Base-by-base conservation (phyloP, 2,888 invertebrate genomes). In the Xanthia icteritia region DNA sequence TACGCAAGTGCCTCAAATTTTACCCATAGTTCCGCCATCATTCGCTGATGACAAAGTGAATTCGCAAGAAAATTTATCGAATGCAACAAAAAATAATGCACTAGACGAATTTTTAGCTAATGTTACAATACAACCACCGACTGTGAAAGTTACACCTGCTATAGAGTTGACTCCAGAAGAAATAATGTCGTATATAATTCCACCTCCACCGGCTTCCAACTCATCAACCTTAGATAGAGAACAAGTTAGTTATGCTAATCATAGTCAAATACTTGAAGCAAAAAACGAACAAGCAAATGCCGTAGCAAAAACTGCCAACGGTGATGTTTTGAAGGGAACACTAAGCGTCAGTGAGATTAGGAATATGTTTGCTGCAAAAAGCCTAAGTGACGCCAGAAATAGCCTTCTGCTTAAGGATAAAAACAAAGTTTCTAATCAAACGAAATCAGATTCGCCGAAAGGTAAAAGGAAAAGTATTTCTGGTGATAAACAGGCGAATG, bases 41-140 rank as follows among this genome's bases (percentile, higher is more conserved):
- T 98, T 98, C 89, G 98, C 98, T 31, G 98, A 98, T 92, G 97
- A 97, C 54, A 94, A 94, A 80, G 93, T 91, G 63, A 93, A 92
- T 83, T 91, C 92, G 36, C 90, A 91, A 83, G 92, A 93, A 85
- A 92, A 92, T 91, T 88, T 92, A 81, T 77, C 91, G 56, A 91
- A 92, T 78, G 88, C 92, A 85, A 96, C 96, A 64, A 96, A 97
- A 90, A 94, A 96, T 83, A 95, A 95, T 83, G 98, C 98, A 90
- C 96, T 99, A 86, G 99, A 99, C 91, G 97, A 98, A 88, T 98
- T 99, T 93, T 97, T 99, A 86, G 98, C 98, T 8, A 98, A 98
- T 88, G 98, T 98, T 56, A 97, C 98, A 11, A 97, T 99, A 82
- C 98, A 98, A 61, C 98, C 99, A 23, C 99, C 99, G 1, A 98